Conservation (phyloP, 2,113 vertebrate genomes). For the Leucosticte australis region DNA sequence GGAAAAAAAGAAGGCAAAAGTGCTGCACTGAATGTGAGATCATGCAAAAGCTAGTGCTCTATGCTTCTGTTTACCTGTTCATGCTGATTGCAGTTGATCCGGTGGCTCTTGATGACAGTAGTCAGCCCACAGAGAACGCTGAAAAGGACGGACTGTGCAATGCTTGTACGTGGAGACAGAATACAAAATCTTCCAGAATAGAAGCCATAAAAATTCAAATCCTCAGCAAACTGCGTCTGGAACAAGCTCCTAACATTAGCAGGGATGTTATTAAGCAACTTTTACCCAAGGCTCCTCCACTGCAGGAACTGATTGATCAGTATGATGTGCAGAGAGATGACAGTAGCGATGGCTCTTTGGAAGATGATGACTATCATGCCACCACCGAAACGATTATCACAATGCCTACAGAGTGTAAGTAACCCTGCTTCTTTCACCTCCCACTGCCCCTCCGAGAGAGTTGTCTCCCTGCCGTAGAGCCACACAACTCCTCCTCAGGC, state of each 20-base stretch:
- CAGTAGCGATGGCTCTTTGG: slow-evolving; percentile 84
- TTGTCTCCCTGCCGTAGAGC: slow-evolving; percentile 65
- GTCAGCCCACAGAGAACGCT: slow-evolving; percentile 77
- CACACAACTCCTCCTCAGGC: slow-evolving; percentile 70
- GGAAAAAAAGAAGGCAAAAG: slow-evolving; percentile 26
- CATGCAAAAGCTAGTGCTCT: slow-evolving; percentile 82
- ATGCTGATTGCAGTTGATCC: slow-evolving; percentile 83
- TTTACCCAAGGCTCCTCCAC: slow-evolving; percentile 92
- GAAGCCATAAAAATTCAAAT: slow-evolving; percentile 98
- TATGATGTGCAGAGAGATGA: slow-evolving; percentile 96
- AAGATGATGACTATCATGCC: slow-evolving; percentile 96
- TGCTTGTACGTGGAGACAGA: slow-evolving; percentile 92
- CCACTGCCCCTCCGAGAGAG: slow-evolving; percentile 48
- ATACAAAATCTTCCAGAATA: slow-evolving; percentile 91
- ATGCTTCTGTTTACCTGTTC: slow-evolving; percentile 81
- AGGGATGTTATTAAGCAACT: slow-evolving; percentile 93
- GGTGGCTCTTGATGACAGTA: slow-evolving; percentile 81
- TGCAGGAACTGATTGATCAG: slow-evolving; percentile 96
- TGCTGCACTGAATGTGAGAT: slow-evolving; percentile 70
- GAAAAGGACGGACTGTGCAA: slow-evolving; percentile 88
- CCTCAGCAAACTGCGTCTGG: slow-evolving; percentile 96
- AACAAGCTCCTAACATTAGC: slow-evolving; percentile 96
- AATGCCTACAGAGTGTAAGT: slow-evolving; percentile 94
- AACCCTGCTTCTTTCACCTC: slow-evolving; percentile 54
- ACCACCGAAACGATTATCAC: slow-evolving; percentile 94